Conservation (phyloP, 2,888 invertebrate genomes). For the Adela reaumurella region DNA sequence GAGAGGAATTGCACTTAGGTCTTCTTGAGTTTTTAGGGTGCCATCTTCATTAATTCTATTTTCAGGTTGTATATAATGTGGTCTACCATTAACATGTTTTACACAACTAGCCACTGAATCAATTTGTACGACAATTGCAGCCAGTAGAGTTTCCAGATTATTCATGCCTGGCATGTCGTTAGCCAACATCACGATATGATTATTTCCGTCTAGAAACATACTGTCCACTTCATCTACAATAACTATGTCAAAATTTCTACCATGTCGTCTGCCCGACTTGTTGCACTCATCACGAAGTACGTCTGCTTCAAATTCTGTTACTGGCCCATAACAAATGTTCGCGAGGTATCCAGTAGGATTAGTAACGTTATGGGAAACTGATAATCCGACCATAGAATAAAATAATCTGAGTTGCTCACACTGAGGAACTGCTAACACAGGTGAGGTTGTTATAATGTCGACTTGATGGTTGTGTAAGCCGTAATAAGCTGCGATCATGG, state of each 20-base stretch:
- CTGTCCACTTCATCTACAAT: conserved; percentile 12
- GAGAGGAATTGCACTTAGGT: conserved; percentile 6
- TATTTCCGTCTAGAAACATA: conserved; percentile 11
- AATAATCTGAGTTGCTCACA: not conserved
- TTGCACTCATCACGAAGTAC: conserved; percentile 8
- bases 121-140: conserved; percentile 10
- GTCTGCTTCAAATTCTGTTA: conserved; percentile 8
- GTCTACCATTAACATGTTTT: conserved; percentile 7
- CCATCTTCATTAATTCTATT: conserved; percentile 6
- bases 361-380: conserved; percentile 2
- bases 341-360: conserved; percentile 4
- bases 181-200: conserved; percentile 7
- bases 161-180: conserved; percentile 10
- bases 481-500: conserved; percentile 8
- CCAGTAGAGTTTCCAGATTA: conserved; percentile 9
- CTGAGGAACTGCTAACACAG: conserved; percentile 8
- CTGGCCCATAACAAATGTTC: conserved; percentile 9
- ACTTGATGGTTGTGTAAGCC: conserved; percentile 8
- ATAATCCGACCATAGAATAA: not conserved
- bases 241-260: conserved; percentile 8
- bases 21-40: not conserved
- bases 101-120: conserved; percentile 5
- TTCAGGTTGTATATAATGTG: conserved; percentile 6
- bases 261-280: conserved; percentile 6
- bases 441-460: conserved; percentile 10